Conservation (phyloP, 2,113 vertebrate genomes). For the Lota lota region DNA sequence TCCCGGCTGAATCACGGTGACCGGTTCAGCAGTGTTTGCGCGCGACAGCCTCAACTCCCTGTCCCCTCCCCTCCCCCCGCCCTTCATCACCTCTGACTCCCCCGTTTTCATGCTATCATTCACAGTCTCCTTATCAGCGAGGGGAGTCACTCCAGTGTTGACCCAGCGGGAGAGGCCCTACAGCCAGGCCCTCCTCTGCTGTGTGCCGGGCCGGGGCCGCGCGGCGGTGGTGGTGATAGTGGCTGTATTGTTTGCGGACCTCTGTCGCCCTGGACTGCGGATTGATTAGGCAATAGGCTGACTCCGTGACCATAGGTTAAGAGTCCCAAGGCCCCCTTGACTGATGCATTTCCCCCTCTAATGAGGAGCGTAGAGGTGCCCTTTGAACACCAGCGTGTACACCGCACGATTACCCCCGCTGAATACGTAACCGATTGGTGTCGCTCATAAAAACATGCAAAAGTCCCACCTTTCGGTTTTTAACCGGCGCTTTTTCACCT, state of each 20-base stretch:
- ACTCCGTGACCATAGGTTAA: slow-evolving; percentile 62
- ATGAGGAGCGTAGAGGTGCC: slow-evolving; percentile 42
- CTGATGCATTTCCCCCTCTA: slow-evolving; percentile 48
- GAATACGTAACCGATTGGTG: slow-evolving; percentile 19
- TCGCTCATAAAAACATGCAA: too few species aligned
- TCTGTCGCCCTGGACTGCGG: slow-evolving; percentile 39
- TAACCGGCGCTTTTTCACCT: slow-evolving; percentile 10
- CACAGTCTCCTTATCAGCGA: slow-evolving; percentile 50
- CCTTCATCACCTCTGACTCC: too few species aligned
- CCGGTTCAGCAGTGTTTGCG: slow-evolving; percentile 23
- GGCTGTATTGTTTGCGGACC: slow-evolving; percentile 51
- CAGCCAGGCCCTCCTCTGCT: slow-evolving; percentile 22
- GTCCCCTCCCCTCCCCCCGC: slow-evolving; percentile 13
- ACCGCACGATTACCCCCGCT: slow-evolving; percentile 33
- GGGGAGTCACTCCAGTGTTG: slow-evolving; percentile 55
- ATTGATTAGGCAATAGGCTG: slow-evolving; percentile 56
- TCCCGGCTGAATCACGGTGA: slow-evolving; percentile 22
- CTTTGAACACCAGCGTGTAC: slow-evolving; percentile 55
- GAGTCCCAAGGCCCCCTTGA: slow-evolving; percentile 48
- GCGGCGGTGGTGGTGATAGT: slow-evolving; percentile 22
- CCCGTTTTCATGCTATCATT: slow-evolving; percentile 34
- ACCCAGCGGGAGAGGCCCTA: slow-evolving; percentile 62
- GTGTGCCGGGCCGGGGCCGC: too few species aligned
- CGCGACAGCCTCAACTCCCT: slow-evolving; percentile 6
- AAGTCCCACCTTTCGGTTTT: too few species aligned